These are phyloP conservation scores for Symphodus melops DNA, from an alignment of 2,113 vertebrate species.

Conservation along the genomic window DNA sequence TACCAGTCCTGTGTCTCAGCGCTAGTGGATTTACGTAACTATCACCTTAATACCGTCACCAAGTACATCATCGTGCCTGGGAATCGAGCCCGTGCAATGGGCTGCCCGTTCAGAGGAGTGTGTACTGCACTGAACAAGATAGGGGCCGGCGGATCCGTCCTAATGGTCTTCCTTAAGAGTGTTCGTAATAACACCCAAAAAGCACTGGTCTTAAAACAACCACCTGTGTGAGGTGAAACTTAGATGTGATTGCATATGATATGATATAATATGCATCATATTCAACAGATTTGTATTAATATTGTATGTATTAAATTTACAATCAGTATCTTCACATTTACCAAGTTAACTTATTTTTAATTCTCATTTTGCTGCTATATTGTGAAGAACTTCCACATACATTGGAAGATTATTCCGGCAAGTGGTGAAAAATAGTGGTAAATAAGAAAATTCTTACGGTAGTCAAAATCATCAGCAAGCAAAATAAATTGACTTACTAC, in stretches of 20 bases:
- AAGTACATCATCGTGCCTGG: constrained; percentile 80
- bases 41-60: constrained; percentile 84
- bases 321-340: neutral
- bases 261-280: no score
- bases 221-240: constrained; percentile 8
- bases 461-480: no score
- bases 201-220: constrained; percentile 46
- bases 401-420: neutral
- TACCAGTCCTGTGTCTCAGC: constrained; percentile 84
- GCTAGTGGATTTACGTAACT: constrained; percentile 80
- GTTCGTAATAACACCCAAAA: constrained; percentile 78
- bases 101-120: constrained; percentile 33
- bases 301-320: constrained; percentile 4
- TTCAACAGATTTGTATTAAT: neutral
- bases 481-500: no score
- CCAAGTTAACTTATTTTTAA: no score
- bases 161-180: constrained; percentile 86
- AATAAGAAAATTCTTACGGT: neutral
- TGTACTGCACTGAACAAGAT: constrained; percentile 54
- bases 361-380: no score
- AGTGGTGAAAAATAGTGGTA: neutral
- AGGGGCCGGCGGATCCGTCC: constrained; percentile 84
- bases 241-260: neutral
- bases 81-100: constrained; percentile 38
- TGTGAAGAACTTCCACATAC: neutral